Percentiles rank a stretch among this genome's conserved stretches.
Evolutionary conservation across 2,797 vertebrate genomes (phyloP).

Genomic region (Fundulus diaphanus): DNA sequence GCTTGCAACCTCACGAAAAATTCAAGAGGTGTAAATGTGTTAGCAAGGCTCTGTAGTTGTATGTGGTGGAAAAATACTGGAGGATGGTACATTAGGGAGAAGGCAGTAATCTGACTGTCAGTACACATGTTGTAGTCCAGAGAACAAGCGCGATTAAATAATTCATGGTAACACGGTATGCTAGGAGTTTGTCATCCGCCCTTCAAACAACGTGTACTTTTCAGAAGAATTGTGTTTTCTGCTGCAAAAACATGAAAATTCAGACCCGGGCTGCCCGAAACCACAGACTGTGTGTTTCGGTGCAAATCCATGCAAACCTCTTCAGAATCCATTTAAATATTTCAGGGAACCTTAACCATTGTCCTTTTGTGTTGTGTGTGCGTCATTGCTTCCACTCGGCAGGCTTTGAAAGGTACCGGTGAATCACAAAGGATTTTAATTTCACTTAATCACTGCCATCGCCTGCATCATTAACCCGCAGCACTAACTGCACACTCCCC

Average conservation of each 20-base stretch:
- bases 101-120: not conserved
- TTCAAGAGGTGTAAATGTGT: not conserved
- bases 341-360: not conserved
- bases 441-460: constrained; percentile 32
- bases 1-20: not conserved
- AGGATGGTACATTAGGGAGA: not conserved
- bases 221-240: not conserved
- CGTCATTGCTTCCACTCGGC: constrained; percentile 16
- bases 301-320: not conserved
- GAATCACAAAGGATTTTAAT: constrained; percentile 43
- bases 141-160: not conserved
- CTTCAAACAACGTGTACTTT: not conserved
- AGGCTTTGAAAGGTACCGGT: constrained; percentile 2
- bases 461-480: constrained; percentile 17
- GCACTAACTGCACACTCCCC: constrained; percentile 6
- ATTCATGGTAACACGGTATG: not conserved
- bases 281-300: not conserved
- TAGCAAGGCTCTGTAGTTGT: too few species aligned
- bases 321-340: not conserved
- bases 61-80: too few species aligned
- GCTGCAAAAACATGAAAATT: not conserved
- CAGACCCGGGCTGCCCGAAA: not conserved
- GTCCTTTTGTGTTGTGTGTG: not conserved
- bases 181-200: not conserved
- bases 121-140: not conserved